A percentile compares a stretch with the other conserved stretches of the same genome.
Evolutionary conservation across 2,113 vertebrate species (phyloP).

Genomic region (Dascyllus trimaculatus): DNA sequence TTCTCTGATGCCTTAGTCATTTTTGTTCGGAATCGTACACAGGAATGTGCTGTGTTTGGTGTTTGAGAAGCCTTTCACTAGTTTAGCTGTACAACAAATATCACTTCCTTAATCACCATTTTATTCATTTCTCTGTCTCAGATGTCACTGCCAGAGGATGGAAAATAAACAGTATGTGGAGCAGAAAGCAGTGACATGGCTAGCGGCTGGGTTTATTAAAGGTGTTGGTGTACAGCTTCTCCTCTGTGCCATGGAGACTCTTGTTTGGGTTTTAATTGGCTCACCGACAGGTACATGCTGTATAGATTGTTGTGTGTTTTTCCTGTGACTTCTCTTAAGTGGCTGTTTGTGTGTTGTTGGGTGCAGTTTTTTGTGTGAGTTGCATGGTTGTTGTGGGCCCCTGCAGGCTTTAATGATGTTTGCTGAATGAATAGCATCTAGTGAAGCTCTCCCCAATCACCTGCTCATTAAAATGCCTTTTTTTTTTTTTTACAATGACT

Average conservation of each 20-base stretch:
- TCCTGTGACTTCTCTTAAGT: conserved; percentile 57
- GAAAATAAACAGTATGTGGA: conserved; percentile 52
- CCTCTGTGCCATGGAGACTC: conserved; percentile 54
- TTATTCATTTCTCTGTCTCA: conserved; percentile 31
- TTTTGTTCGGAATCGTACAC: neutral
- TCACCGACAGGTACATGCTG: conserved; percentile 56
- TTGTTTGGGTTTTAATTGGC: conserved; percentile 80
- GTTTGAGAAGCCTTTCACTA: conserved; percentile 14
- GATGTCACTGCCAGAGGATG: conserved; percentile 36
- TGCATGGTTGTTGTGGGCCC: conserved; percentile 17
- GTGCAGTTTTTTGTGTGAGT: neutral
- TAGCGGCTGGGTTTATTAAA: conserved; percentile 63
- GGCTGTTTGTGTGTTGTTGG: conserved; percentile 22
- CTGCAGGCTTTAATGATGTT: conserved; percentile 68
- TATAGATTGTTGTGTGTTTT: conserved; percentile 64
- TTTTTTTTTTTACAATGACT: conserved; percentile 37
- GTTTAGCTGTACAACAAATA: conserved; percentile 34
- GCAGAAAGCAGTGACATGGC: conserved; percentile 53
- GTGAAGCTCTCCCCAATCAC: conserved; percentile 36
- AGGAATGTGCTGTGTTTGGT: neutral
- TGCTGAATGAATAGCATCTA: conserved; percentile 59
- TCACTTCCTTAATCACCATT: conserved; percentile 41
- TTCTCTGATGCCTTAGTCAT: neutral
- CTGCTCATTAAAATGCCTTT: conserved; percentile 65
- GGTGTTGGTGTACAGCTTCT: conserved; percentile 48